These are phyloP conservation scores for Ochotona princeps DNA, from an alignment of 2,113 vertebrate species.

Conservation along the genomic window DNA sequence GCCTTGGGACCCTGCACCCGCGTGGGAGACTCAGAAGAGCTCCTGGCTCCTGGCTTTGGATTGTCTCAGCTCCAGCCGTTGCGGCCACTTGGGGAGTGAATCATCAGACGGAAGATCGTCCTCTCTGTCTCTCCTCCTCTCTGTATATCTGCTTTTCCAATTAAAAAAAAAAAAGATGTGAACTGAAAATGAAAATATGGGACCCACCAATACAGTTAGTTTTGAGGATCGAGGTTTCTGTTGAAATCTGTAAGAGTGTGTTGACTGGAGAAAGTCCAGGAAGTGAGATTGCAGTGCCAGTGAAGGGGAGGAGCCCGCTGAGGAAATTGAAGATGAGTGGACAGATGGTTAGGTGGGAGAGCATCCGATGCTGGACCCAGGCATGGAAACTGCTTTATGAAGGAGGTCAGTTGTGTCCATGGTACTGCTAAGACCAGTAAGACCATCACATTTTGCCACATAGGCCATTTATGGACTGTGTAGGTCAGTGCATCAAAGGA, in stretches of 20 bases:
- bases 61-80: too few relatives aligned
- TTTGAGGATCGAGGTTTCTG: background rate
- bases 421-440: too few relatives aligned
- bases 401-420: too few relatives aligned
- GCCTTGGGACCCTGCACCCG: too few relatives aligned
- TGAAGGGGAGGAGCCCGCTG: background rate
- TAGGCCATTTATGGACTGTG: background rate
- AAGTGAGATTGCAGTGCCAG: background rate
- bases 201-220: too few relatives aligned
- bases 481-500: background rate
- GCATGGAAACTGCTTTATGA: background rate
- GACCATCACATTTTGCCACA: background rate
- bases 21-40: too few relatives aligned
- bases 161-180: too few relatives aligned
- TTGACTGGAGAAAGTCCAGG: background rate
- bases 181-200: background rate
- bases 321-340: background rate
- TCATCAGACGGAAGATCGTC: too few relatives aligned
- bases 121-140: too few relatives aligned
- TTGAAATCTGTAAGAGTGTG: background rate
- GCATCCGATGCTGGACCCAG: background rate
- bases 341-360: background rate
- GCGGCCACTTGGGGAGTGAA: too few relatives aligned
- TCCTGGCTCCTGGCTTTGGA: too few relatives aligned
- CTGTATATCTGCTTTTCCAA: too few relatives aligned